Evolutionary conservation across 2,888 invertebrate species (phyloP).

Genomic region (Hetaerina titia): DNA sequence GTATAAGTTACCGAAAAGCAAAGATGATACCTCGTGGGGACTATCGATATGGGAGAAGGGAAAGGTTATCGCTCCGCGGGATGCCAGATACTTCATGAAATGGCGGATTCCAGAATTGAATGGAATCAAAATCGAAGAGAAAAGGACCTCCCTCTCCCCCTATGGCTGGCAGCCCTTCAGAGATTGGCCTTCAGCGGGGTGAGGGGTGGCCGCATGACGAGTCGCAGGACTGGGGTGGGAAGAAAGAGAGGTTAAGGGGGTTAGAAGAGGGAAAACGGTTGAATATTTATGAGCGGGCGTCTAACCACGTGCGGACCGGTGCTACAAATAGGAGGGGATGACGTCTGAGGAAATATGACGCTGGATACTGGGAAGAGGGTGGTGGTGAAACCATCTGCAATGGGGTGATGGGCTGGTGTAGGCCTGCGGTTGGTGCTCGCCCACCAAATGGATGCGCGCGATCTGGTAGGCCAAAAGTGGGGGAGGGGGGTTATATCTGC

Average conservation of each 20-base stretch:
- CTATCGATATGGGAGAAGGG: not conserved
- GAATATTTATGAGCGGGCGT: constrained; percentile 58
- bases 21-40: not conserved
- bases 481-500: not conserved
- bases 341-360: constrained; percentile 54
- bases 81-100: constrained; percentile 13
- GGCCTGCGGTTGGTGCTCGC: not conserved
- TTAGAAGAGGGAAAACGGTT: constrained; percentile 14
- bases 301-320: constrained; percentile 54
- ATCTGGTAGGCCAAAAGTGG: not conserved
- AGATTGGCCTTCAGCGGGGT: not conserved
- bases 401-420: not conserved
- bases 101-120: not conserved
- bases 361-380: not conserved
- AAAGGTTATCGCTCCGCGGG: not conserved
- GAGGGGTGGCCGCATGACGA: not conserved
- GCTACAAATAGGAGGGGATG: constrained; percentile 56
- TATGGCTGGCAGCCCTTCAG: not conserved
- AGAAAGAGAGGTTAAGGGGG: not conserved
- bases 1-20: not conserved
- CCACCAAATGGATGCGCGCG: not conserved
- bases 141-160: not conserved
- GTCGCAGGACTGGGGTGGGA: not conserved
- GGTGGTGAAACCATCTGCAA: constrained; percentile 45
- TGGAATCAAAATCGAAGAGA: not conserved